A percentile compares a stretch with the other conserved stretches of the same genome.
phyloP scores from a whole-genome alignment of 2,797 vertebrate species.

The Eulemur mongoz region DNA sequence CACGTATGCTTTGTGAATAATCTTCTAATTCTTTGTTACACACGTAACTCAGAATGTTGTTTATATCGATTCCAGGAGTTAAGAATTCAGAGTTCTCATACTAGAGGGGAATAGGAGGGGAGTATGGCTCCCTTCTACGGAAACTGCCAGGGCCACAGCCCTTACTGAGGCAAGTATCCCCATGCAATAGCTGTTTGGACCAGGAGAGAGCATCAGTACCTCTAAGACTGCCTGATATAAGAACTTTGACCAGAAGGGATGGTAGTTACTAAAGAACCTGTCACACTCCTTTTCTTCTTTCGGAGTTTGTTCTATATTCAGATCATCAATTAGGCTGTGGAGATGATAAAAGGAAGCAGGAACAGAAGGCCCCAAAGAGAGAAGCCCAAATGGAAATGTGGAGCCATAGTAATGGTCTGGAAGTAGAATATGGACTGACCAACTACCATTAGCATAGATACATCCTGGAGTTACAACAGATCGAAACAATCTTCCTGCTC shows the following conservation, averaged over 20 bases:
- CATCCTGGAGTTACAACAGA: neutral
- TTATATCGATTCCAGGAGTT: neutral
- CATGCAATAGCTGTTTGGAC: neutral
- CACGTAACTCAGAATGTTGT: neutral
- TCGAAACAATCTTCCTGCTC: neutral
- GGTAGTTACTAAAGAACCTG: neutral
- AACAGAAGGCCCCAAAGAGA: neutral
- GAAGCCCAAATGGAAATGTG: neutral
- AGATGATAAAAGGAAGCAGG: neutral
- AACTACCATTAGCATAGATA: neutral
- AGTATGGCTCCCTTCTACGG: neutral
- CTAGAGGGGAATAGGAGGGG: neutral
- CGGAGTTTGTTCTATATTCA: neutral
- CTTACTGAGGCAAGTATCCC: neutral
- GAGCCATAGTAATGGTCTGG: neutral
- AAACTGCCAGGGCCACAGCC: neutral
- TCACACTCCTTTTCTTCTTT: neutral
- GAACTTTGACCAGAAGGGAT: neutral
- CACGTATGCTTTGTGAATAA: neutral
- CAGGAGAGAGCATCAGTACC: neutral
- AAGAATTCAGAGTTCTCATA: slow-evolving; percentile 8
- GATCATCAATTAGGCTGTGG: neutral
- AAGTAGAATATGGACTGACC: neutral
- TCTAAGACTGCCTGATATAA: neutral
- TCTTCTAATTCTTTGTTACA: neutral